A percentile compares a stretch with the other conserved stretches of the same genome.
These are phyloP conservation scores for Eumacrocentrus americanus DNA, from an alignment of 2,888 invertebrate species.

Conservation along the genomic window DNA sequence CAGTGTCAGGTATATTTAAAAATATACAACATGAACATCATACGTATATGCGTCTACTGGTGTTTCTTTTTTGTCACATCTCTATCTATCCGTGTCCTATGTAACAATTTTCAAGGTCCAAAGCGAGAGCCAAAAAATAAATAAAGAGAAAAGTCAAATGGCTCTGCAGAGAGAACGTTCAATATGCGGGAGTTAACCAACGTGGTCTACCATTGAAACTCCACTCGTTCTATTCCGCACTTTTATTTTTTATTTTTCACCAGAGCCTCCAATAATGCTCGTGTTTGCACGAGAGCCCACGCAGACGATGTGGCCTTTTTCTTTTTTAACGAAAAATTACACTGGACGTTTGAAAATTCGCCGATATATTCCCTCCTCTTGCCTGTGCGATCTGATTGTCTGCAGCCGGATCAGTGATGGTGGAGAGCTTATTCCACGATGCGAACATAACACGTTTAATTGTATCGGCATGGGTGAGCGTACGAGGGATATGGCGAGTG, in stretches of 20 bases:
- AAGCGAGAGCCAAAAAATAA: neutral
- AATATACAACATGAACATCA: slow-evolving; percentile 13
- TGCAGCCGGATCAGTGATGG: neutral
- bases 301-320: no score
- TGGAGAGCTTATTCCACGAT: slow-evolving; percentile 7
- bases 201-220: slow-evolving; percentile 28
- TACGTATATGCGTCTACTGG: neutral
- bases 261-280: slow-evolving; percentile 34
- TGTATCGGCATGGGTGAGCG: slow-evolving; percentile 21
- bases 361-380: neutral
- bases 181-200: slow-evolving; percentile 20
- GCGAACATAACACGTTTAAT: slow-evolving; percentile 25
- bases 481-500: slow-evolving; percentile 24
- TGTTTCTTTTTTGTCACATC: neutral
- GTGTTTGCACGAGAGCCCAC: slow-evolving; percentile 24
- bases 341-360: neutral
- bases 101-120: neutral
- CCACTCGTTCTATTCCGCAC: slow-evolving; percentile 17
- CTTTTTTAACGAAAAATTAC: neutral
- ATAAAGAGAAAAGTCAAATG: neutral
- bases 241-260: slow-evolving; percentile 1
- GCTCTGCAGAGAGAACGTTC: slow-evolving; percentile 13
- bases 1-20: slow-evolving; percentile 5
- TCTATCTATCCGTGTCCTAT: neutral
- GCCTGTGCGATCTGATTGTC: slow-evolving; percentile 9